Percentiles rank a stretch among this genome's conserved stretches.
phyloP scores from a whole-genome alignment of 2,888 invertebrate species.

The Empis livida region DNA sequence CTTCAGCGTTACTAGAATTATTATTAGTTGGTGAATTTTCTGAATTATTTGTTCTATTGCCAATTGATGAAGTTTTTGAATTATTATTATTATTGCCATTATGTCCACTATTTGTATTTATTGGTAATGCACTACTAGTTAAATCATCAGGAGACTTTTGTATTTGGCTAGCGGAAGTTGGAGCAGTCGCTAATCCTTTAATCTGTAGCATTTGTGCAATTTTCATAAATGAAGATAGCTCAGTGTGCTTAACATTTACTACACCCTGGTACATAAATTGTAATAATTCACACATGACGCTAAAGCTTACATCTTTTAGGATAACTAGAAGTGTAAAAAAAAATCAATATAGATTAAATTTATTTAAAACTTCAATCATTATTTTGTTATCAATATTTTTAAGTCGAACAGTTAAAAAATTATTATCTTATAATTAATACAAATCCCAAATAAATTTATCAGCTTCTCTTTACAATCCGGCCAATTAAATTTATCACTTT shows the following conservation, averaged over 20 bases:
- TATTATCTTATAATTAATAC: too few relatives aligned
- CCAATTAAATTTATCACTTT: too few relatives aligned
- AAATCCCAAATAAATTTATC: too few relatives aligned
- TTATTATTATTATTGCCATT: constrained; percentile 11
- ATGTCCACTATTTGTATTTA: constrained; percentile 2
- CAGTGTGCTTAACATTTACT: constrained; percentile 39
- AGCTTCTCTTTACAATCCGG: too few relatives aligned
- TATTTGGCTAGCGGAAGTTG: constrained; percentile 20
- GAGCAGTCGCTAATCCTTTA: constrained; percentile 35
- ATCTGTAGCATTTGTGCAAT: constrained; percentile 38
- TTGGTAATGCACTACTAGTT: constrained; percentile 7
- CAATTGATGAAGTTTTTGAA: constrained; percentile 8
- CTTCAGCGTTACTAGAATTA: background rate
- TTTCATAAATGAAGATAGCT: constrained; percentile 36
- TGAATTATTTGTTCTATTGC: constrained; percentile 7
- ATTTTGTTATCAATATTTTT: too few relatives aligned
- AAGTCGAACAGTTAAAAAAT: too few relatives aligned
- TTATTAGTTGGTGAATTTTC: constrained; percentile 7
- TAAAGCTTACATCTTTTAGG: constrained; percentile 44
- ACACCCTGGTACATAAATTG: constrained; percentile 50
- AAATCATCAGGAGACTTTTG: constrained; percentile 9
- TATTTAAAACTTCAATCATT: too few relatives aligned
- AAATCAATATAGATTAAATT: background rate
- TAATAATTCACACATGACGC: constrained; percentile 41
- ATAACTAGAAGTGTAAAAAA: constrained; percentile 27